Percentiles rank a stretch among this genome's conserved stretches.
Conservation (phyloP, 2,797 vertebrate species). For the Smutsia temminckii region DNA sequence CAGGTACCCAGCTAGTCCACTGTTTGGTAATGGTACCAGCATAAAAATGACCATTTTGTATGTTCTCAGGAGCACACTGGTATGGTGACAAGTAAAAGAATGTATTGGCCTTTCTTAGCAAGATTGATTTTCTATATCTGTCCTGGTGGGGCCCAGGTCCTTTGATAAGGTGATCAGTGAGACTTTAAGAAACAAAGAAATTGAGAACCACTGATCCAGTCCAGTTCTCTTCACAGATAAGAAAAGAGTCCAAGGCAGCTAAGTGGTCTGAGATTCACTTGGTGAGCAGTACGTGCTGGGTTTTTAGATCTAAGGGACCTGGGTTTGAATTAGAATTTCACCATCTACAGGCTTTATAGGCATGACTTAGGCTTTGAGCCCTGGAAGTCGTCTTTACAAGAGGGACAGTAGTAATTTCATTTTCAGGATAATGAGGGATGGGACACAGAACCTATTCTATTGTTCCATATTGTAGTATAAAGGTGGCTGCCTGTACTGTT, state of each 20-base stretch:
- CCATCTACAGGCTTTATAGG: neutral
- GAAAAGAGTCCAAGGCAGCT: neutral
- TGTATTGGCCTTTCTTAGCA: neutral
- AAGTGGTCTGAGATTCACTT: neutral
- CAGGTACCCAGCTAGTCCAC: neutral
- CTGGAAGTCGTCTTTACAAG: neutral
- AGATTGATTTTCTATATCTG: neutral
- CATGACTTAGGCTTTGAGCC: neutral
- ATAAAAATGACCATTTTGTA: neutral
- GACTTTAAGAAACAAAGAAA: neutral
- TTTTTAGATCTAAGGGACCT: neutral
- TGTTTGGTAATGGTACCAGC: neutral
- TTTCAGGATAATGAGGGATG: neutral
- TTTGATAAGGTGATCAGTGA: slow-evolving; percentile 13
- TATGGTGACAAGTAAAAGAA: neutral
- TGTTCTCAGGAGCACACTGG: neutral
- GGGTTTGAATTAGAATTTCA: neutral
- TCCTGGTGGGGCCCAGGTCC: neutral
- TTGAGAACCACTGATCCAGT: neutral
- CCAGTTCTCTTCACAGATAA: neutral
- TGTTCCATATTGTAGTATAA: neutral
- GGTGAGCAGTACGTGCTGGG: neutral
- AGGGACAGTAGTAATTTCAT: neutral
- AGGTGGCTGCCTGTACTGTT: neutral
- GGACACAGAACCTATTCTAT: neutral